Evolutionary conservation across 2,888 invertebrate genomes (phyloP), one percentile per base, ranked within the genome.

Genomic region (Drosophila quinaria): DNA sequence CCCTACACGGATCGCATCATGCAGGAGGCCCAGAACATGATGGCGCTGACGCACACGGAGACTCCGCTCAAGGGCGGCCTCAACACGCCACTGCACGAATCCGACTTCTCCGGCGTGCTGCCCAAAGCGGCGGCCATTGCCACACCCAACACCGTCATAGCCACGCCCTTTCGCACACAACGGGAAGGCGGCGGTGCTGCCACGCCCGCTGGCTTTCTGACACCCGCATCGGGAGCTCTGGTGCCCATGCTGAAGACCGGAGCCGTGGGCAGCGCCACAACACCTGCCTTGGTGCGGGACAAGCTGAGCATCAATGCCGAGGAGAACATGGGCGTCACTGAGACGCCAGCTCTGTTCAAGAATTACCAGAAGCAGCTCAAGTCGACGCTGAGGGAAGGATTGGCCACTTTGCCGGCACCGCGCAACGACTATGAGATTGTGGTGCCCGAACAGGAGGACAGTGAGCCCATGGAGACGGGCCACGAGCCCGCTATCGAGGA

Each of bases 341-440:
- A 95, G 79, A 96, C 97, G 0, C 96, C 97, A 0, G 94, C 95
- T 11, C 91, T 95, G 52, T 94, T 94, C 51, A 94, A 94, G 83
- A 95, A 94, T 81, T 94, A 95, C 81, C 96, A 96, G 77, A 95
- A 95, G 90, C 95, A 96, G 93, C 94, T 95, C 35, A 96, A 96
- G 90, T 95, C 96, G 59, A 95, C 96, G 60, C 94, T 98, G 22
- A 95, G 96, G 46, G 94, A 95, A 73, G 97, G 97, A 0, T 93
- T 99, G 29, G 95, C 96, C 25, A 93, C 95, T 0, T 93, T 99
- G 65, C 99, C 99, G 1, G 93, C 95, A 1, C 99, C 99, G 0
- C 96, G 97, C 81, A 99, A 99, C 92, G 99, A 99, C 93, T 99
- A 98, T 92, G 99, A 99, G 94, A 98, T 99, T 88, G 98, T 99